Evolutionary conservation across 2,797 vertebrate species (phyloP), one percentile per base, ranked within the genome.

Genomic region (Sandelia bainsii): DNA sequence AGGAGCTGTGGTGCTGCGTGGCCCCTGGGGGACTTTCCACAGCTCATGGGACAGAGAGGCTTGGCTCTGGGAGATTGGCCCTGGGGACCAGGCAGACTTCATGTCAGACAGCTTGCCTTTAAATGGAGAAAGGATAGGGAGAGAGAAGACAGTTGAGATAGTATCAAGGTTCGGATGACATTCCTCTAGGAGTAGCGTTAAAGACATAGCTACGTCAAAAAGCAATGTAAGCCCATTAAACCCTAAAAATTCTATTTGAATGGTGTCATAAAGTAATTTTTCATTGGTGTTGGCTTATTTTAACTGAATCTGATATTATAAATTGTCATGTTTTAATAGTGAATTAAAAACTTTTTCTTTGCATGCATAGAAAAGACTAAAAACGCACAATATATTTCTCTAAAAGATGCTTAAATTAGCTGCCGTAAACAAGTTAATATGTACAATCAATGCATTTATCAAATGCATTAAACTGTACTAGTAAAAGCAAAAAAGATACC

Each of bases 51-150:
- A 98, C 69, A 99, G 92, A 77, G 98, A 97, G 80, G 93, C 95
- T 94, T 98, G 98, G 10, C 94, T 95, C 94, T 99, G 98, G 81
- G 97, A 95, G 89, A 97, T 96, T 16, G 97, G 96, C 71, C 97
- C 96, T 17, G 95, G 95, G 52, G 98, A 98, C 97, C 97, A 99
- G 14, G 96, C 96, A 72, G 97, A 98, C 87, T 99, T 99, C 90
- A 98, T 96, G 89, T 99, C 97, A 61, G 97, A 96, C 79, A 98
- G 86, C 95, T 99, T 99, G 86, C 97, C 97, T 99, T 86, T 23
- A 81, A 3, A 56, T 1, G n/a, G 29, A 69, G 42, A 68, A n/a
- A 64, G 22, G 45, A 44, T 0, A 3, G 12, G n/a, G 8, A 48
- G 32, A 52, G 0, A 37, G 11, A 27, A 13, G 37, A 67, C 12